phyloP scores from a whole-genome alignment of 2,113 vertebrate species.

The Brachionichthys hirsutus region DNA sequence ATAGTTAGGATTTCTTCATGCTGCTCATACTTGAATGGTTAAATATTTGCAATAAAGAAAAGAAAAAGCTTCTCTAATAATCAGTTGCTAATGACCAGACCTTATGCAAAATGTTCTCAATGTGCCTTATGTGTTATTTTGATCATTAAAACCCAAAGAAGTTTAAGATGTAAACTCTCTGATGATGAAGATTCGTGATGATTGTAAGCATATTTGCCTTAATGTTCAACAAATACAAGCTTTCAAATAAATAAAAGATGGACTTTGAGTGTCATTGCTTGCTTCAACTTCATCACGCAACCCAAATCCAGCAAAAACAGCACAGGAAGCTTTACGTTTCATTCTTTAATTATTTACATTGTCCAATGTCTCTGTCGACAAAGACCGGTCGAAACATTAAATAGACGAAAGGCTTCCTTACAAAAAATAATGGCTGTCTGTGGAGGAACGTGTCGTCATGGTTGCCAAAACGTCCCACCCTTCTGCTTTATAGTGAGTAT shows the following conservation, averaged over 20 bases:
- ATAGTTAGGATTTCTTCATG: conserved; percentile 29
- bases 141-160: conserved; percentile 66
- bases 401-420: conserved; percentile 36
- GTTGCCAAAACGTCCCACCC: background rate
- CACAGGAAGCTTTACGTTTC: too few species aligned
- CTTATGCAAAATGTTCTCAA: conserved; percentile 39
- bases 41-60: conserved; percentile 30
- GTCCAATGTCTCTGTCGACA: conserved; percentile 34
- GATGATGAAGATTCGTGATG: conserved; percentile 61
- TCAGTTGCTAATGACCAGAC: conserved; percentile 10
- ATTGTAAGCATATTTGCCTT: conserved; percentile 59
- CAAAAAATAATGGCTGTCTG: conserved; percentile 27
- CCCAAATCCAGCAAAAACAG: background rate
- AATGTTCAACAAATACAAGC: conserved; percentile 59
- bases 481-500: background rate
- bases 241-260: background rate
- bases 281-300: background rate
- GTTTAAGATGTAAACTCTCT: conserved; percentile 58
- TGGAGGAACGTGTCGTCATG: background rate
- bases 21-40: conserved; percentile 35
- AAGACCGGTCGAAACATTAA: conserved; percentile 32
- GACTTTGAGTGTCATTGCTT: background rate
- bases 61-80: conserved; percentile 21
- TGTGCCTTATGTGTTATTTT: conserved; percentile 69
- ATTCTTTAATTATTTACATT: conserved; percentile 76